These are phyloP conservation scores for Drosophila oshimai DNA, from an alignment of 1,140 invertebrate species.

Conservation along the genomic window DNA sequence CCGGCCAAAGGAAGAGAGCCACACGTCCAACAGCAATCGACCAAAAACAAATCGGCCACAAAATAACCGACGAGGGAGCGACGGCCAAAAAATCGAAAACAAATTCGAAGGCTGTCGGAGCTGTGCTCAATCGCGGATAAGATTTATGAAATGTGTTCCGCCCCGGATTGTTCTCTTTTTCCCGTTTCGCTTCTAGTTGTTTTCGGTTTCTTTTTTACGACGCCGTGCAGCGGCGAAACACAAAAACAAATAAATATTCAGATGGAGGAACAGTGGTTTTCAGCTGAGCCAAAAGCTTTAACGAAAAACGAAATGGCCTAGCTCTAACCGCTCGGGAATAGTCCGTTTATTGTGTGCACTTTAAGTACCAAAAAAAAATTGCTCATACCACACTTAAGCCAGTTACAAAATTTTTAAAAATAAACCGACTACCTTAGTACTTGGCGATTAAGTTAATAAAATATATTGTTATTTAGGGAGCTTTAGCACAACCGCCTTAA, in stretches of 20 bases:
- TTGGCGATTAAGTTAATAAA: no score
- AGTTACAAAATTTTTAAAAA: no score
- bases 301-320: no score
- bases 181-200: slow-evolving; percentile 1
- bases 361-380: no score
- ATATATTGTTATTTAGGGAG: no score
- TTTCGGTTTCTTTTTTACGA: slow-evolving; percentile 27
- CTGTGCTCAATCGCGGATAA: slow-evolving; percentile 67
- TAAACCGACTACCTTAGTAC: no score
- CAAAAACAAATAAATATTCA: slow-evolving; percentile 63
- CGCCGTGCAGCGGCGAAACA: slow-evolving; percentile 32
- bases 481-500: no score
- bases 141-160: slow-evolving; percentile 75
- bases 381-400: no score
- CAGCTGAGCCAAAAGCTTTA: neutral
- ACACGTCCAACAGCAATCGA: neutral
- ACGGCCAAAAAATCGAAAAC: slow-evolving; percentile 46
- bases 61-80: slow-evolving; percentile 10
- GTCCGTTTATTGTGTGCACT: no score
- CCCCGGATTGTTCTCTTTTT: slow-evolving; percentile 37
- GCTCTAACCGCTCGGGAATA: no score
- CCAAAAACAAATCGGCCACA: neutral
- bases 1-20: neutral
- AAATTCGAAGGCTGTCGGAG: slow-evolving; percentile 51
- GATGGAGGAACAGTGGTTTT: slow-evolving; percentile 33